phyloP scores from a whole-genome alignment of 2,797 vertebrate species.

The Sebastes goodei region DNA sequence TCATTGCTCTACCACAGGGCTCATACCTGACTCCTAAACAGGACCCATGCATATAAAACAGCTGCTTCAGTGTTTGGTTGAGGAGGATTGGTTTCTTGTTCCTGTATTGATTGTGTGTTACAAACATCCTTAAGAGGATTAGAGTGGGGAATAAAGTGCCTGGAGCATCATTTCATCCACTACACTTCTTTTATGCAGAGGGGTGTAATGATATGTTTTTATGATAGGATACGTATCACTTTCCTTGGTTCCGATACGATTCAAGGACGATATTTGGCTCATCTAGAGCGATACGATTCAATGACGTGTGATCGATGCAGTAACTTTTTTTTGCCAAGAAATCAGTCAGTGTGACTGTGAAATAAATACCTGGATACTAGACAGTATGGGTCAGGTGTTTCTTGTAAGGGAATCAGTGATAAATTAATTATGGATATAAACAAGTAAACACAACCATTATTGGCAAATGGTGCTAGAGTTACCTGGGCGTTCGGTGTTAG shows the following conservation, averaged over 20 bases:
- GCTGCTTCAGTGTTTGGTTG: conserved; percentile 16
- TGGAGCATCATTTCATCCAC: background rate
- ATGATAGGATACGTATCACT: background rate
- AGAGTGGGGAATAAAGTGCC: background rate
- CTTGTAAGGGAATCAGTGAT: no score
- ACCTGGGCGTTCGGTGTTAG: no score
- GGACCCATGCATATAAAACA: conserved; percentile 15
- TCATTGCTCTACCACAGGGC: conserved; percentile 25
- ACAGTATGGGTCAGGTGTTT: no score
- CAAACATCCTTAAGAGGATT: background rate
- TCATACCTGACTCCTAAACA: conserved; percentile 27
- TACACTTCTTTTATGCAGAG: background rate
- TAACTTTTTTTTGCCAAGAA: no score
- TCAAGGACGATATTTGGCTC: no score
- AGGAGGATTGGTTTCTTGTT: conserved; percentile 28
- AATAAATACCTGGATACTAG: no score
- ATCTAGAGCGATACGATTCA: background rate
- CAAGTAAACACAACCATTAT: no score
- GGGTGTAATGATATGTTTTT: background rate
- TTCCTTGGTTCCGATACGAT: no score
- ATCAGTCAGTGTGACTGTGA: no score
- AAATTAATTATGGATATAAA: background rate
- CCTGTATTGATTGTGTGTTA: conserved; percentile 24
- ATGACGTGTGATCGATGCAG: background rate
- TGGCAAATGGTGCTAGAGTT: no score